These are phyloP conservation scores for Chrysemys picta DNA, from an alignment of 2,113 vertebrate genomes.

Conservation along the genomic window DNA sequence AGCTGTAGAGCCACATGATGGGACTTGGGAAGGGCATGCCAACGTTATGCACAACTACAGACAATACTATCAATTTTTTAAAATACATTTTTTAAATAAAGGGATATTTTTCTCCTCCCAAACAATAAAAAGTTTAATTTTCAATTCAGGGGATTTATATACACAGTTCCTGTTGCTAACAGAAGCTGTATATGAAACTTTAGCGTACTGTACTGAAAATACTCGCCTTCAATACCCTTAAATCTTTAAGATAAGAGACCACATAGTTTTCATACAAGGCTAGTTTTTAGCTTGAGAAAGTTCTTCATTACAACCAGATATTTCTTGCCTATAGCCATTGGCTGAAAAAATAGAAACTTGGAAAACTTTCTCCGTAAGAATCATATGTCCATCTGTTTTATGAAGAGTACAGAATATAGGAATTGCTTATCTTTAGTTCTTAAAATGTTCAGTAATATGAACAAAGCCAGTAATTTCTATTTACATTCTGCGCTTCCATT, in stretches of 20 bases:
- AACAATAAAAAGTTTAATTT: conserved; percentile 8
- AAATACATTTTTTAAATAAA: neutral
- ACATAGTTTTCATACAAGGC: conserved; percentile 31
- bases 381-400: neutral
- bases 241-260: conserved; percentile 27
- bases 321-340: conserved; percentile 5
- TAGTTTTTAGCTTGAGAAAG: conserved; percentile 50
- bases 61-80: neutral
- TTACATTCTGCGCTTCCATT: neutral
- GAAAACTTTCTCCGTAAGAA: neutral
- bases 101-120: neutral
- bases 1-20: neutral
- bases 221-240: neutral
- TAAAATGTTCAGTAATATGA: neutral
- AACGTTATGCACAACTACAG: neutral
- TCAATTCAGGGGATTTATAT: conserved; percentile 36
- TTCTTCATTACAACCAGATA: neutral
- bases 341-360: neutral
- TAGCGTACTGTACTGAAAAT: conserved; percentile 19
- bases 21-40: neutral
- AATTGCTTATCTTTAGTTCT: neutral
- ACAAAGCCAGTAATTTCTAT: neutral
- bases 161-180: conserved; percentile 11
- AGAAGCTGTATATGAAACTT: neutral
- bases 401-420: neutral